Base-by-base conservation (phyloP, 2,797 vertebrate species). In the Microctenopoma lineatum region DNA sequence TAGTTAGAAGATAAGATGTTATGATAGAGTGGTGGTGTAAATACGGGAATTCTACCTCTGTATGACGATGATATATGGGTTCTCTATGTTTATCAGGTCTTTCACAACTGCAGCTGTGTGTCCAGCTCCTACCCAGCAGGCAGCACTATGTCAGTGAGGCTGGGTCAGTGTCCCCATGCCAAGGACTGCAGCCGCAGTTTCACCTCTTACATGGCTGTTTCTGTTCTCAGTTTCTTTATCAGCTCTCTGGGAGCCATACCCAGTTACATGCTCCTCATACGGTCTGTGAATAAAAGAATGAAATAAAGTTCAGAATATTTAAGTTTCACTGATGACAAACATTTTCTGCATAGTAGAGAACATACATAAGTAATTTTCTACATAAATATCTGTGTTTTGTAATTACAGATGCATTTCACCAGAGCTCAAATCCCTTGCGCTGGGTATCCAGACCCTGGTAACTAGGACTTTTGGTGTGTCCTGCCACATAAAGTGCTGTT, bases 201-300 rank as follows among this genome's bases (percentile, higher is more conserved):
- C 59, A 93, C 93, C 26, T 96, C 94, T 68, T 98, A 95, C 86
- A 94, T 98, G 92, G 94, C 95, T 15, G 59, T 97, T 8, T 94
- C 94, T 0, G 91, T 95, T 14, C 75, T 95, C 53, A 92, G 94
- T 88, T 95, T 94, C 81, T 96, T 98, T 61, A 94, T 98, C 86
- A 96, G 91, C 70, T 94, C 96, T 5, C 89, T 98, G 77, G 94
- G 96, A 65, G 93, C 93, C 66, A 97, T 96, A 7, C 97, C 97
- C 1, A 96, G 95, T 3, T 98, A 96, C 77, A 99, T 98, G 96
- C 93, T 98, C 78, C 93, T 95, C 58, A 94, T 98, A 90, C 94
- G 96, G 97, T 98, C 84, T 51, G 80, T 85, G n/a, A 12, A 51
- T 8, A 6, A 0, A 15, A 26, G 10, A 54, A 7, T 3, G 11